These are phyloP conservation scores for Gobiocypris rarus DNA, from an alignment of 2,113 vertebrate genomes.

Conservation along the genomic window DNA sequence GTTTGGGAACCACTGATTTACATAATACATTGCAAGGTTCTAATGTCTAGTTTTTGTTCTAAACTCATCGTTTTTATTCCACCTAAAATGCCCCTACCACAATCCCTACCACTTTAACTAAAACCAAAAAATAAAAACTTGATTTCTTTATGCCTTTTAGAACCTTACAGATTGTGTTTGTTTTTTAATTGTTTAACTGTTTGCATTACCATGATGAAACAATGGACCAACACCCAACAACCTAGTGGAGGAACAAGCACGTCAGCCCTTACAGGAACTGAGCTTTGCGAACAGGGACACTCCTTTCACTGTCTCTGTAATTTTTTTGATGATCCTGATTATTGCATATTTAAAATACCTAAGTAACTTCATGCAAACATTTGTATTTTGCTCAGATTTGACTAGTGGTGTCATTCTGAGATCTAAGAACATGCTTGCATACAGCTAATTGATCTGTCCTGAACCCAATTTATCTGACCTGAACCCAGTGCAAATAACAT, in stretches of 20 bases:
- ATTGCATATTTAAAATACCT: not conserved
- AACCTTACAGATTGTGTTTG: not conserved
- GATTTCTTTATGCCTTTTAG: not conserved
- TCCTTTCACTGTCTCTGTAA: not conserved
- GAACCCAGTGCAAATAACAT: not conserved
- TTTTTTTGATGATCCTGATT: not conserved
- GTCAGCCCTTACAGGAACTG: conserved; percentile 24
- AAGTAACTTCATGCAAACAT: not conserved
- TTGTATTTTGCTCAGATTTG: not conserved
- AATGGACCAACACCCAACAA: conserved; percentile 38
- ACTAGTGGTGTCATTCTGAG: not conserved
- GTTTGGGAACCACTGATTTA: not conserved
- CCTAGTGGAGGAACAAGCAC: conserved; percentile 24
- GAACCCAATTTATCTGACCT: no score
- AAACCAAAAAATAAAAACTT: not conserved
- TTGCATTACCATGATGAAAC: conserved; percentile 20
- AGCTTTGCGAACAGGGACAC: not conserved
- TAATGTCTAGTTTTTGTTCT: not conserved
- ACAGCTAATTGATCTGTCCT: no score
- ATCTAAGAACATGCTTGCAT: not conserved
- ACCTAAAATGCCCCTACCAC: no score
- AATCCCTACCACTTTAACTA: no score
- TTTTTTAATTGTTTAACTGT: not conserved
- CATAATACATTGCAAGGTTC: not conserved
- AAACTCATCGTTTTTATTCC: no score